Evolutionary conservation across 37 sponge, comb jelly and placozoan genomes (phyloP), one percentile per base, ranked within the genome.

Genomic region (Axinella damicornis): DNA sequence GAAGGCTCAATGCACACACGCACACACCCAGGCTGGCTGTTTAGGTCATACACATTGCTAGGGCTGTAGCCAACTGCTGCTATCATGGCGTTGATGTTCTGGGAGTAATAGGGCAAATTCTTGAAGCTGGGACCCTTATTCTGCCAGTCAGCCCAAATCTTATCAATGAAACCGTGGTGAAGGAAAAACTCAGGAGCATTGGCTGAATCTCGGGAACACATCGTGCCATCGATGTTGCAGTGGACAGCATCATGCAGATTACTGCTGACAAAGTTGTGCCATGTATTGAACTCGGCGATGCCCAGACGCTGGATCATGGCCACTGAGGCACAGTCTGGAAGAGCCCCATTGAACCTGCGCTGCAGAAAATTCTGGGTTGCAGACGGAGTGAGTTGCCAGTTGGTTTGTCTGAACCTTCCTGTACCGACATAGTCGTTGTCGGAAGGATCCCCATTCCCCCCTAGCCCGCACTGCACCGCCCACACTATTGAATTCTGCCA

Each of bases 81-180:
- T 25, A 70, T 69, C 81, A 80, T 80, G 53, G 70, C 17, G 14
- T 41, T 28, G 4, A 13, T 80, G 24, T 69, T 80, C 33, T 76
- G 57, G 0, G 52, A 35, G 69, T 80, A 80, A 36, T 56, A 69
- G 31, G 67, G 60, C 20, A 52, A 57, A 39, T 68, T 40, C 69
- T 80, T 80, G 81, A 67, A 80, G 32, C 53, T 53, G 54, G 57
- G 55, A 2, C 81, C 81, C 20, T 54, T 69, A 35, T 80, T 69
- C 56, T 87, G 87, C 80, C 80, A 87, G 53, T 69, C 87, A 20
- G 71, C 61, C 87, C 87, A 87, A 17, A 87, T 19, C 63, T 87
- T 79, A 60, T 87, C 87, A 57, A 87, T 34, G 60, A 69, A 87
- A 5, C 87, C 87, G 41, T 87, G 87, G 52, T 87, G 87, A 0